A percentile compares a stretch with the other conserved stretches of the same genome.
These are phyloP conservation scores for Caenorhabditis macrosperma DNA, from an alignment of 2,888 invertebrate genomes.

Conservation along the genomic window DNA sequence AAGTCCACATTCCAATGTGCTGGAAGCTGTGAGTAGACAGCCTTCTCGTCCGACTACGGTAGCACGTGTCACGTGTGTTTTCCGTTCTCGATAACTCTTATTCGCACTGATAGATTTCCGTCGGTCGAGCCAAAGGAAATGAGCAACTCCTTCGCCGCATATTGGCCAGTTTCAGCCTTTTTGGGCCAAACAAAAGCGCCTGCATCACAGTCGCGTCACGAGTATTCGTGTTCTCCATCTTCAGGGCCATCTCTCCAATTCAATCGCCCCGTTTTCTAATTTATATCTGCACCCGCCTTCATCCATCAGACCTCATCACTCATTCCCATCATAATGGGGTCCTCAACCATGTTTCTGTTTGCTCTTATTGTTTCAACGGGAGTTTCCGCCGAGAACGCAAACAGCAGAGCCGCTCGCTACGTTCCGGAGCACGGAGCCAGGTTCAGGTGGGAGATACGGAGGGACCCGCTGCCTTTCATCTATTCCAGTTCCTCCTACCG, in stretches of 20 bases:
- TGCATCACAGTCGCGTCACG: slow-evolving; percentile 22
- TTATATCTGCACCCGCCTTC: slow-evolving; percentile 12
- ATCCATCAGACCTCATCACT: not conserved
- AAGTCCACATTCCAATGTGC: not conserved
- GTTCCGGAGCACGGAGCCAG: not conserved
- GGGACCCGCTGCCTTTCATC: not conserved
- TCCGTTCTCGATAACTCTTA: not conserved
- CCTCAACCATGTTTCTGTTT: not conserved
- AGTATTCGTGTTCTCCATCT: slow-evolving; percentile 20
- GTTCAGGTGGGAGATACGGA: not conserved
- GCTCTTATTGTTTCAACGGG: not conserved
- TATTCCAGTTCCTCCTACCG: slow-evolving; percentile 13
- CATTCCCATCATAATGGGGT: slow-evolving; percentile 24
- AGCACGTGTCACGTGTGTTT: slow-evolving; percentile 13
- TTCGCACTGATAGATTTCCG: slow-evolving; percentile 28
- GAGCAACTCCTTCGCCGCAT: slow-evolving; percentile 9
- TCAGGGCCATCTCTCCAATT: slow-evolving; percentile 9
- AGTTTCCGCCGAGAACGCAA: not conserved
- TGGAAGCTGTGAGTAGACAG: not conserved
- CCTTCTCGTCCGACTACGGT: not conserved
- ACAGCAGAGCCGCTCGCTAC: not conserved
- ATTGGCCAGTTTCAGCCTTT: slow-evolving; percentile 6
- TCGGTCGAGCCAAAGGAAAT: slow-evolving; percentile 12
- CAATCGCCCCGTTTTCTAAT: slow-evolving; percentile 31
- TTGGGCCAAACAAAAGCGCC: slow-evolving; percentile 3